Conservation (phyloP, 2,888 invertebrate genomes). For the Magallana nippona region DNA sequence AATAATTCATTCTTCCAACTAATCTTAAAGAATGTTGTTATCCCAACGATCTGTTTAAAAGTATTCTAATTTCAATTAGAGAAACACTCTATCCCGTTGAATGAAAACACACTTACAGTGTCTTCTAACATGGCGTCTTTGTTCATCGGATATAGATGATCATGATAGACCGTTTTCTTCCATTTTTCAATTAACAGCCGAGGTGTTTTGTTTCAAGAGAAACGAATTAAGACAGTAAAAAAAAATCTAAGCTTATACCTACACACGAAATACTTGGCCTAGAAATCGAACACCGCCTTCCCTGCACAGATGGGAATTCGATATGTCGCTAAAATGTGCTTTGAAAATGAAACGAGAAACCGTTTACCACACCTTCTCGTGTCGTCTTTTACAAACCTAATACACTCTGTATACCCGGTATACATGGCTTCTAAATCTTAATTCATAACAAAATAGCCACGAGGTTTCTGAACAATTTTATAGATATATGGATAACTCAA, state of each 20-base stretch:
- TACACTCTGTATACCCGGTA: background rate
- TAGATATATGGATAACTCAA: background rate
- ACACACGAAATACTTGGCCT: background rate
- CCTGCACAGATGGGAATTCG: background rate
- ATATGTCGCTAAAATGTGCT: background rate
- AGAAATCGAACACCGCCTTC: slow-evolving; percentile 8
- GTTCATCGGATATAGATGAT: background rate
- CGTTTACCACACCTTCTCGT: slow-evolving; percentile 14
- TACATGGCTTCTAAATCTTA: too few relatives aligned
- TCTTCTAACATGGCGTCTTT: background rate
- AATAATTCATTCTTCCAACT: background rate
- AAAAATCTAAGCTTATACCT: background rate
- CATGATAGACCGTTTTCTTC: background rate
- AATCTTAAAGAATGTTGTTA: background rate
- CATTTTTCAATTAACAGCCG: slow-evolving; percentile 9
- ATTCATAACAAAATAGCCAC: too few relatives aligned
- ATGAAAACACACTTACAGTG: background rate
- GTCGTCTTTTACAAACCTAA: background rate
- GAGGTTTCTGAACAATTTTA: too few relatives aligned
- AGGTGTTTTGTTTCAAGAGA: background rate
- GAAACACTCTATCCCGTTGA: background rate
- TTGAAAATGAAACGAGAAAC: background rate
- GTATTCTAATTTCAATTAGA: slow-evolving; percentile 4
- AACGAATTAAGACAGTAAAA: background rate
- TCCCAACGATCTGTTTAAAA: background rate